phyloP scores from a whole-genome alignment of 2,797 vertebrate genomes.

The Crenichthys baileyi region DNA sequence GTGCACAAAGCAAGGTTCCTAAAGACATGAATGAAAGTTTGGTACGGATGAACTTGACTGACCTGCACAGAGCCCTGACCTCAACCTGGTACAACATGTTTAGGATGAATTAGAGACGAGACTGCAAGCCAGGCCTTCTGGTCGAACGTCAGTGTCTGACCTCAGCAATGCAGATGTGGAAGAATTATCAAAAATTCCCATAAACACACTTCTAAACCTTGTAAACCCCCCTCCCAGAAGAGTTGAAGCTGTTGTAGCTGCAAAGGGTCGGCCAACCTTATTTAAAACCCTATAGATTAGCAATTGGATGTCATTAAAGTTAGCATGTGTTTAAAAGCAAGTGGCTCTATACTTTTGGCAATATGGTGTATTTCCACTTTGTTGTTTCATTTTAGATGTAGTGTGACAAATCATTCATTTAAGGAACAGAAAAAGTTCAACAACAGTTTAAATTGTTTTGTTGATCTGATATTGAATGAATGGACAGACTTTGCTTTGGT shows the following conservation, averaged over 20 bases:
- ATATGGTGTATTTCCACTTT: background rate
- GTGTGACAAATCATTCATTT: background rate
- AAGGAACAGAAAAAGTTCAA: background rate
- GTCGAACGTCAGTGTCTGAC: constrained; percentile 1
- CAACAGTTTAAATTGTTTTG: too few species aligned
- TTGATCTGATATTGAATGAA: background rate
- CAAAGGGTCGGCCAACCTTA: background rate
- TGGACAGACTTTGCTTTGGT: background rate
- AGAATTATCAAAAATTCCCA: background rate
- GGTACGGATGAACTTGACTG: background rate
- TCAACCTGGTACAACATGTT: too few species aligned
- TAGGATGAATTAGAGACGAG: background rate
- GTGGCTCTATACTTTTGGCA: background rate
- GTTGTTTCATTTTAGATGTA: background rate
- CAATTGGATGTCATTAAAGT: background rate
- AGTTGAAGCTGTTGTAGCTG: background rate
- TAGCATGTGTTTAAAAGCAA: background rate
- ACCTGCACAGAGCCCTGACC: background rate
- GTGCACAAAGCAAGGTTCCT: background rate
- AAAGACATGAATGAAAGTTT: background rate
- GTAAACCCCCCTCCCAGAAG: background rate
- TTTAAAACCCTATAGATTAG: background rate
- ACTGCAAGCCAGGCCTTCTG: background rate
- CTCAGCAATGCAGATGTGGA: background rate
- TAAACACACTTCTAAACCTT: background rate